Evolutionary conservation across 1,140 invertebrate species (phyloP), one percentile per base, ranked within the genome.

Genomic region (Hylaeus volcanicus): DNA sequence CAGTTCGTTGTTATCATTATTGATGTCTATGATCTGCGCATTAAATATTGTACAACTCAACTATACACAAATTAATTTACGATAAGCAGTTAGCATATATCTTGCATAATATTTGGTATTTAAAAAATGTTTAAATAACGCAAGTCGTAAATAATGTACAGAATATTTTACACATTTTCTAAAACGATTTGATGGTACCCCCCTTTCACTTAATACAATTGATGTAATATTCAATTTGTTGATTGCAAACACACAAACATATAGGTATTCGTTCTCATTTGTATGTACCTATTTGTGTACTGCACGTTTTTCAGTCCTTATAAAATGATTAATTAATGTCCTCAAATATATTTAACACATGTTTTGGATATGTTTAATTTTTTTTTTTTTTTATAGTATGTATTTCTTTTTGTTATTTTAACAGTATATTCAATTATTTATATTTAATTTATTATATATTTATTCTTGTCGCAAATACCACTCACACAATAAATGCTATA

Each of bases 111-210:
- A 15, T 58, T 58, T 58, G 4, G 3, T n/a, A 6, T 58, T 58
- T 58, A 8, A 1, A 4, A 15, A 58, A 15, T 1, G n/a, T 26
- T 26, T 26, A 26, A 58, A 15, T n/a, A 58, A 51, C n/a, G 4
- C 55, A 58, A 15, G n/a, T 3, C 15, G 55, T 37, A 11, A 5
- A n/a, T 51, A 26, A 68, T 74, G 45, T 43, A 11, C 55, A 73
- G 60, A 58, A 74, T 63, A 58, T 74, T 26, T 74, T 26, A 51
- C 58, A 63, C 48, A 63, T 51, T 14, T 58, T 15, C n/a, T 58
- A 58, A 2, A 58, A 58, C n/a, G 8, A 3, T n/a, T 5, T 41
- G 37, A 41, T 41, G 14, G 3, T n/a, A 55, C 15, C 68, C 51
- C 68, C 51, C 51, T 3, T 1, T 70, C 37, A 12, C 41, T 2